Conservation (phyloP, 2,113 vertebrate species). For the Lycocorax pyrrhopterus region DNA sequence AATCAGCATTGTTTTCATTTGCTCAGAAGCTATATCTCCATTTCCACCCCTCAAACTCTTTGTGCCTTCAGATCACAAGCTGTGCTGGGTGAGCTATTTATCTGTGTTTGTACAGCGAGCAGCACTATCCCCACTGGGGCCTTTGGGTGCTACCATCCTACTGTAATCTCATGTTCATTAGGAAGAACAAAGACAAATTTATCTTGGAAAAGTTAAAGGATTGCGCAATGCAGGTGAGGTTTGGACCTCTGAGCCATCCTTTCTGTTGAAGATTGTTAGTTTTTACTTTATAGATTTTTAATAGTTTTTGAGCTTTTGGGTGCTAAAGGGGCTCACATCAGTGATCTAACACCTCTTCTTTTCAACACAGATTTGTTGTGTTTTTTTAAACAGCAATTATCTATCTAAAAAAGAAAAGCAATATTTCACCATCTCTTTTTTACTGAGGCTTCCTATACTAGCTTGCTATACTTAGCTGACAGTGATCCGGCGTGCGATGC, state of each 20-base stretch:
- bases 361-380: background rate
- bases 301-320: background rate
- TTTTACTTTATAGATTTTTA: background rate
- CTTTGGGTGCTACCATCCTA: background rate
- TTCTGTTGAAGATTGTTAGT: background rate
- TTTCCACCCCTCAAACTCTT: background rate
- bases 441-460: background rate
- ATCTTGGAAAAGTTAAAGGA: background rate
- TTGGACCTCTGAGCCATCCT: background rate
- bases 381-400: background rate
- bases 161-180: background rate
- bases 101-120: background rate
- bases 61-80: background rate
- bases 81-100: background rate
- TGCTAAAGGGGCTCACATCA: background rate
- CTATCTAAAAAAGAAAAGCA: background rate
- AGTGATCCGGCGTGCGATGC: background rate
- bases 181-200: background rate
- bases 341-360: background rate
- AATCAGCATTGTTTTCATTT: background rate
- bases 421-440: background rate
- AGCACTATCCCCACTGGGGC: background rate
- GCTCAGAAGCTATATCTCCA: background rate
- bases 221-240: background rate
- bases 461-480: background rate